phyloP scores from a whole-genome alignment of 2,797 vertebrate genomes.

The Margarornis squamiger region DNA sequence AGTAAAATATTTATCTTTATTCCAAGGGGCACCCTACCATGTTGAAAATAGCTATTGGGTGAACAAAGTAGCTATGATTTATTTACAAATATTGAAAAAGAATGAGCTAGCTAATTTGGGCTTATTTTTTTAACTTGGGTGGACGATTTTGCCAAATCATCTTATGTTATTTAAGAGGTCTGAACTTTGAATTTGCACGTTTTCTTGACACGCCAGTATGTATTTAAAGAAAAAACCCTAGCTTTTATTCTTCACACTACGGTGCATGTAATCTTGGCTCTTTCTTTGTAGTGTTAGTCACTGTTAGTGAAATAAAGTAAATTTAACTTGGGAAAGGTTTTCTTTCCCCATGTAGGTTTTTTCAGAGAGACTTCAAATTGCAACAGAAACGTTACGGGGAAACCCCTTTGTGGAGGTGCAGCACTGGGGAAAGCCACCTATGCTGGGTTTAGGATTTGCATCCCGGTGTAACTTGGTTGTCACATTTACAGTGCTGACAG shows the following conservation, averaged over 20 bases:
- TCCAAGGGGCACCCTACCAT: neutral
- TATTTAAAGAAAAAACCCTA: neutral
- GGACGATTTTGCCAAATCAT: slow-evolving; percentile 42
- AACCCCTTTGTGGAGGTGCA: neutral
- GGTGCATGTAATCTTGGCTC: neutral
- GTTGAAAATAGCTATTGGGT: slow-evolving; percentile 7
- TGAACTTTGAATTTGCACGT: slow-evolving; percentile 35
- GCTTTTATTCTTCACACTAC: neutral
- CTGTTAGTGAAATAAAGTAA: neutral
- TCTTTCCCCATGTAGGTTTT: neutral
- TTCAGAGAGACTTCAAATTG: neutral
- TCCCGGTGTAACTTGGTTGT: neutral
- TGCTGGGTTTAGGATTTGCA: neutral
- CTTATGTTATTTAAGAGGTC: slow-evolving; percentile 28
- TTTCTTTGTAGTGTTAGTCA: neutral
- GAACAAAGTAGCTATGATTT: slow-evolving; percentile 33
- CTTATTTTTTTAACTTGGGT: neutral
- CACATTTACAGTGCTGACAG: neutral
- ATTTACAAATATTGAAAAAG: slow-evolving; percentile 14
- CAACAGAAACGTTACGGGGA: neutral
- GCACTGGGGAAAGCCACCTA: neutral
- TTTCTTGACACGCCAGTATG: neutral
- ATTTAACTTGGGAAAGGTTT: slow-evolving; percentile 41
- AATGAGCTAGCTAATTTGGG: neutral
- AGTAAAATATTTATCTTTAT: slow-evolving; percentile 51